Percentiles rank a stretch among this genome's conserved stretches.
phyloP scores from a whole-genome alignment of 2,113 vertebrate genomes.

The crab-eating macaque (Macaca fascicularis) region T2T-MFA8v1.1 NC_088395.1:146678501-146679000 shows the following conservation, averaged over 20 bases:
- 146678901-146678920: neutral
- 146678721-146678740: constrained; percentile 5
- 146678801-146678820: neutral
- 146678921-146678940: neutral
- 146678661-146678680: neutral
- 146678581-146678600: neutral
- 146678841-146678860: neutral
- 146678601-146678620: neutral
- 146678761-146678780: neutral
- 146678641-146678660: neutral
- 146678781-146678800: neutral
- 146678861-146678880: neutral
- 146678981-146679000: neutral
- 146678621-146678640: neutral
- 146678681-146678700: neutral
- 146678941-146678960: neutral
- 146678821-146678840: neutral
- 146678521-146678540: neutral
- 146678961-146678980: neutral
- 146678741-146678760: neutral
- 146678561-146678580: neutral
- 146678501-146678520: neutral
- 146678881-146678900: neutral
- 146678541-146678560: neutral
- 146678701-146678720: neutral